Evolutionary conservation across 2,888 invertebrate genomes (phyloP).

Genomic region (Eurois occulta): DNA sequence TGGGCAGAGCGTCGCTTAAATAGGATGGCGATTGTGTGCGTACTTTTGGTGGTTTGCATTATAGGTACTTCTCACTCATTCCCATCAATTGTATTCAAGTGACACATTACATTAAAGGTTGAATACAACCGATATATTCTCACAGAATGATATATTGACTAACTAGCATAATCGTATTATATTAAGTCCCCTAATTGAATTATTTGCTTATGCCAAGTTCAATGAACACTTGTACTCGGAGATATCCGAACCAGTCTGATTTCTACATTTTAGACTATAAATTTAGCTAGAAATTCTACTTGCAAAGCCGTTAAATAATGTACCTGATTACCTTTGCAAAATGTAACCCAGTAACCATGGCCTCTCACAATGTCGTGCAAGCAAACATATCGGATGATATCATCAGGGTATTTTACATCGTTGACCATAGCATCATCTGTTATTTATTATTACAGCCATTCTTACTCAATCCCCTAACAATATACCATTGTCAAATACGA

Average conservation of each 20-base stretch:
- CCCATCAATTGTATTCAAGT: conserved; percentile 32
- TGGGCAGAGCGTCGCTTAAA: conserved; percentile 73
- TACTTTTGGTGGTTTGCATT: conserved; percentile 55
- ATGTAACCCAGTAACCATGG: conserved; percentile 72
- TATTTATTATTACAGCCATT: conserved; percentile 65
- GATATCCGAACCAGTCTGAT: conserved; percentile 52
- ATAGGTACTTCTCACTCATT: conserved; percentile 38
- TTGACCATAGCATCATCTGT: conserved; percentile 73
- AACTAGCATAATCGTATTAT: conserved; percentile 64
- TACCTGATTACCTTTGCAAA: conserved; percentile 75
- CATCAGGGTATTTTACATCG: conserved; percentile 73
- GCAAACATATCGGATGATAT: conserved; percentile 77
- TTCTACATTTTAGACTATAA: conserved; percentile 36
- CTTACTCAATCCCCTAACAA: conserved; percentile 58
- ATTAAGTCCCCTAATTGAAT: conserved; percentile 65
- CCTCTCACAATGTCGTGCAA: conserved; percentile 68
- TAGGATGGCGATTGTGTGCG: conserved; percentile 70
- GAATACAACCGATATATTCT: conserved; percentile 28
- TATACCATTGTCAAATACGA: conserved; percentile 60
- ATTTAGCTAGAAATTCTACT: conserved; percentile 47
- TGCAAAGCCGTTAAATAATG: conserved; percentile 60
- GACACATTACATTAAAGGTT: conserved; percentile 20
- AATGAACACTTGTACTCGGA: conserved; percentile 58
- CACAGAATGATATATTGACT: conserved; percentile 45
- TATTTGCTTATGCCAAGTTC: conserved; percentile 64